Percentiles rank a stretch among this genome's conserved stretches.
Conservation (phyloP, 2,113 vertebrate genomes). For the Eleginops maclovinus region DNA sequence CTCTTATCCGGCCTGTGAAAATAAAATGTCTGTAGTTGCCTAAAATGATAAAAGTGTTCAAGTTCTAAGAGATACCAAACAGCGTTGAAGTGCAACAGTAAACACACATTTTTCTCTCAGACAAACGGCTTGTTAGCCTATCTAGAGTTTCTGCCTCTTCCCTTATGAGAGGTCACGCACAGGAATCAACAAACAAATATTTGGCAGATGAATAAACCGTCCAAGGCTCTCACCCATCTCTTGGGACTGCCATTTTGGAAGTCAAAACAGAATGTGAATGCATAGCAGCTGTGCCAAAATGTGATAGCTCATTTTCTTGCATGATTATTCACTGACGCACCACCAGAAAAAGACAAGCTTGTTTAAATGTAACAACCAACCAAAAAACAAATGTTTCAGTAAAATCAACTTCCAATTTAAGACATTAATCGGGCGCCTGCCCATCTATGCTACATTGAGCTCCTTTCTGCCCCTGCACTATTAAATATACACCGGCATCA, state of each 20-base stretch:
- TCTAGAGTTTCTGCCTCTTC: constrained; percentile 2
- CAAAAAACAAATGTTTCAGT: constrained; percentile 8
- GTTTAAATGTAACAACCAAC: not conserved
- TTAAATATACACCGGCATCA: constrained; percentile 14
- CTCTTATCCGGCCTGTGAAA: constrained; percentile 31
- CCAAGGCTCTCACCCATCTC: not conserved
- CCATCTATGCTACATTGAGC: not conserved
- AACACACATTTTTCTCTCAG: constrained; percentile 30
- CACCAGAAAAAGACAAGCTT: constrained; percentile 4
- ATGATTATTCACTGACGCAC: not conserved
- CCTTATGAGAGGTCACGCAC: constrained; percentile 3
- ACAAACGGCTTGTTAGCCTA: not conserved
- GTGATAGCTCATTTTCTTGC: not conserved
- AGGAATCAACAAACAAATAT: not conserved
- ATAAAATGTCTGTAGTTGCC: constrained; percentile 49
- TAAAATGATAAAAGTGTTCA: constrained; percentile 45
- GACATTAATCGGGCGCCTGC: not conserved
- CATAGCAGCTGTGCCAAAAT: not conserved
- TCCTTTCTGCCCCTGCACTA: not conserved
- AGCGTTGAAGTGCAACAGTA: constrained; percentile 46
- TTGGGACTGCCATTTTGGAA: not conserved
- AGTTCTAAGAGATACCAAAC: constrained; percentile 47
- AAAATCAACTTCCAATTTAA: not conserved
- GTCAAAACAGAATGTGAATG: not conserved
- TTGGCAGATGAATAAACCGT: not conserved